Conservation (phyloP, 2,888 invertebrate species). For the Coleophora flavipennella region DNA sequence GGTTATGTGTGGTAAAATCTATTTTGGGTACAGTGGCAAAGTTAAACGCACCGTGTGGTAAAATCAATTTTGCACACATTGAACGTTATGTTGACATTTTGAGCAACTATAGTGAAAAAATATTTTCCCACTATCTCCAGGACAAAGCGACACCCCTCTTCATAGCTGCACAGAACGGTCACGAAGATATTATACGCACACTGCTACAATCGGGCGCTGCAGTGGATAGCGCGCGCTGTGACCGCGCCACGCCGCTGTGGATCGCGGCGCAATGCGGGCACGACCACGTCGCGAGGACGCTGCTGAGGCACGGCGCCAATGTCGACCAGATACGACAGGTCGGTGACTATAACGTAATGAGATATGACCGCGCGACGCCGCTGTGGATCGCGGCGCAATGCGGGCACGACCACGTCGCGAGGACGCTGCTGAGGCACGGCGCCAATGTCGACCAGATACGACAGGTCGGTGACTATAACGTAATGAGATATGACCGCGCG, state of each 20-base stretch:
- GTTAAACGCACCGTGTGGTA: too few species aligned
- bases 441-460: conserved; percentile 51
- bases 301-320: conserved; percentile 80
- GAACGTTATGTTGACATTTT: too few species aligned
- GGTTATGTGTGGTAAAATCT: too few species aligned
- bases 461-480: conserved; percentile 76
- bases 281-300: conserved; percentile 81
- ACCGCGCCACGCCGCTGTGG: conserved; percentile 93
- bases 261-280: conserved; percentile 97
- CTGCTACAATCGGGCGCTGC: conserved; percentile 82
- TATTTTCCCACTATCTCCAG: too few species aligned
- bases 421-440: conserved; percentile 82
- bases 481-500: conserved; percentile 65
- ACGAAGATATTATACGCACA: conserved; percentile 82
- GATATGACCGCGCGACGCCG: conserved; percentile 71
- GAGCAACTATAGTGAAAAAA: too few species aligned
- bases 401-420: conserved; percentile 89
- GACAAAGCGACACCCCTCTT: conserved; percentile 94
- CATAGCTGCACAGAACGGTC: conserved; percentile 95
- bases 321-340: conserved; percentile 76
- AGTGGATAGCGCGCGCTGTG: conserved; percentile 82
- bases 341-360: conserved; percentile 66
- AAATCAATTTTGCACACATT: too few species aligned
- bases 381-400: conserved; percentile 94
- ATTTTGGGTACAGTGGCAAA: too few species aligned